Evolutionary conservation across 1,140 invertebrate species (phyloP), one percentile per base, ranked within the genome.

Genomic region (Dinoponera quadriceps): DNA sequence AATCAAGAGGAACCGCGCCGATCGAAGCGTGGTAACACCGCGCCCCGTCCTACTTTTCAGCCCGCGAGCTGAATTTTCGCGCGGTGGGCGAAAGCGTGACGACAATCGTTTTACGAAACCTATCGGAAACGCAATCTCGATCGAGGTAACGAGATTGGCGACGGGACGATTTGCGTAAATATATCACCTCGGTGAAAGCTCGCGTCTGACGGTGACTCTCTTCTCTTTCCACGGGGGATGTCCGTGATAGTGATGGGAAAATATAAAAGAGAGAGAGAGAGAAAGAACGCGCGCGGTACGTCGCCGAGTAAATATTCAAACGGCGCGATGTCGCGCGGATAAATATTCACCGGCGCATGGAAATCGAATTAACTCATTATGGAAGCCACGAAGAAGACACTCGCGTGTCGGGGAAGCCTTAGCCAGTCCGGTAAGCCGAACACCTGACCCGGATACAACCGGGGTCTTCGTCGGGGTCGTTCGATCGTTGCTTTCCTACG

Each of bases 291-390:
- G 22, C 33, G 80, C 85, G 57, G 27, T 59, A 68, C 74, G 44
- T 55, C 62, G 60, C 51, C 77, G 68, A 81, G 73, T 81, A 81
- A 62, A 59, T 33, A 72, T 71, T 81, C 73, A 73, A 57, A 44
- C 60, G 33, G 66, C 51, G 72, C 29, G 9, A 60, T 54, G 13
- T 49, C 44, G 2, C 16, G 2, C 20, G 20, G 2, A 11, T 22
- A 55, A 2, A 18, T 2, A 22, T 22, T 55, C 54, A 33, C 29
- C 5, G 5, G 2, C 29, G 29, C 29, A 18, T 49, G 59, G 59
- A 88, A 92, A 92, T 92, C 90, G 81, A 92, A 92, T 92, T 92
- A 92, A 88, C 85, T 89, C 87, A 89, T 92, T 92, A 92, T n/a
- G n/a, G 91, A 92, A 92, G 91, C 91, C 91, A 62, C 91, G 89